A percentile compares a stretch with the other conserved stretches of the same genome.
Conservation (phyloP, 2,797 vertebrate genomes). For the Cossypha heuglini region DNA sequence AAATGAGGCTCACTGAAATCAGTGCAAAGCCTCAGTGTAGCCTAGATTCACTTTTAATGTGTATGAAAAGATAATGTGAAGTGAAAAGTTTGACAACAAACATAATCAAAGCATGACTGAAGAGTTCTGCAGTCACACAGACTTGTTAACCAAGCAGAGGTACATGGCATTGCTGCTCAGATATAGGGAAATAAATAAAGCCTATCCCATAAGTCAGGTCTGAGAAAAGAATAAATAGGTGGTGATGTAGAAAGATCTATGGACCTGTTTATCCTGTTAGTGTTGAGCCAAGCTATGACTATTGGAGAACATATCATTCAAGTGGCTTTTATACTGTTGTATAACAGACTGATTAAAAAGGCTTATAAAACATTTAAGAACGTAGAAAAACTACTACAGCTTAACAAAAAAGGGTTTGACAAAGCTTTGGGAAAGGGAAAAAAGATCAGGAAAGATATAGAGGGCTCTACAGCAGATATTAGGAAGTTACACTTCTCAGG, state of each 20-base stretch:
- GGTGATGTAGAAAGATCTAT: neutral
- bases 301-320: neutral
- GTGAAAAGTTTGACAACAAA: neutral
- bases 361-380: constrained; percentile 6
- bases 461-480: neutral
- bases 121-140: neutral
- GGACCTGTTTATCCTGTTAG: neutral
- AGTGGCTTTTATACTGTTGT: constrained; percentile 12
- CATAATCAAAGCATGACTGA: neutral
- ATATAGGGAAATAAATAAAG: neutral
- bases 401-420: neutral
- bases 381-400: neutral
- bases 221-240: constrained; percentile 5
- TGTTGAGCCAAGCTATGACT: neutral
- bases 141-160: neutral
- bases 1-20: neutral
- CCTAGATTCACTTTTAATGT: neutral
- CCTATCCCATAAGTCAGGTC: neutral
- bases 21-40: neutral
- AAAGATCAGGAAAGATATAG: neutral
- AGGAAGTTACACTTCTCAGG: neutral
- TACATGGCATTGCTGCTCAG: neutral
- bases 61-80: neutral
- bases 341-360: constrained; percentile 6
- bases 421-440: neutral